Base-by-base conservation (phyloP, 92 coral and sea anemone genomes). In the Diadumene lineata region DNA sequence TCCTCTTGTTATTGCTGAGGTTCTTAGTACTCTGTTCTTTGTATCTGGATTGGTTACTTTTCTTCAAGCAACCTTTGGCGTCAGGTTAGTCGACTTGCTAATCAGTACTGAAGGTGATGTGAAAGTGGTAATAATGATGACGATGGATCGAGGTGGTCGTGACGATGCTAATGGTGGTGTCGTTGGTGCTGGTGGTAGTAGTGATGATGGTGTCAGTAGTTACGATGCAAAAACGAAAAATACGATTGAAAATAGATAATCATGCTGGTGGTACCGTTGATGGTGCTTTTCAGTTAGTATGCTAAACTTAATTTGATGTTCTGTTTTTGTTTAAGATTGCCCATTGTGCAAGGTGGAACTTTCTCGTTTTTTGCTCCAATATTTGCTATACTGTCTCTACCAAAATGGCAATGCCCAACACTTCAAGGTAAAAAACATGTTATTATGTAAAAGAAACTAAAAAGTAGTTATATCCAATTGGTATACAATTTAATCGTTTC, bases 311-410 rank as follows among this genome's bases (percentile, higher is more conserved):
- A 17, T 17, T 53, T 71, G 4, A 11, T 48, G 27, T 18, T 51
- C 27, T 38, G 33, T 43, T 78, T 21, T 58, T 30, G 11, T 61
- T 56, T 50, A 57, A 90, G 96, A 72, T 85, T 90, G 65, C 96
- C 96, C 13, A 90, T 90, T 21, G 85, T 90, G 11, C 96, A 90
- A 76, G 96, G 96, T 38, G 96, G 96, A 11, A 74, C 96, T 15
- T 90, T 90, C 68, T 76, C 96, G 1, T 90, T 86, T 61, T 73
- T 90, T 58, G 81, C 81, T 44, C 96, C 96, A 19, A 82, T 89
- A 0, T 56, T 86, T 34, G 88, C 96, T 19, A 90, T 90, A 60
- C 66, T 90, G 25, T 50, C 81, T 68, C 85, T 87, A 43, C 84
- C 87, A 25, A 81, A 84, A 51, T 90, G 87, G 85, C 66, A 56